Base-by-base conservation (phyloP, 2,797 vertebrate genomes). In the Sebastolobus alascanus region DNA sequence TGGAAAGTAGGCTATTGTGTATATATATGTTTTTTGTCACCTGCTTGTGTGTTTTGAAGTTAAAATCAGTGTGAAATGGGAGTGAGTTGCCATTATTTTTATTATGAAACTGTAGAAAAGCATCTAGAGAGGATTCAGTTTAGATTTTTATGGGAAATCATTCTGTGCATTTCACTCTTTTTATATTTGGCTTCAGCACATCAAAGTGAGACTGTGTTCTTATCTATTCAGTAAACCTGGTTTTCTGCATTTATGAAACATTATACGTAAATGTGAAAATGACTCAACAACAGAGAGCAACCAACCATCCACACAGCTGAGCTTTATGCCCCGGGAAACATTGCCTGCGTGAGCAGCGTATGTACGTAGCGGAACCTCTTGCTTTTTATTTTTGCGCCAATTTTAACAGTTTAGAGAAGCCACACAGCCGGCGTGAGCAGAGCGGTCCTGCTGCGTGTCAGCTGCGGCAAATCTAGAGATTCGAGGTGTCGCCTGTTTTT, bases 61-160 rank as follows among this genome's bases (percentile, higher is more conserved):
- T 61, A 20, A 38, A 79, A 80, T 65, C 16, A 58, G 29, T 61
- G 40, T 20, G 31, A 16, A 22, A 50, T 67, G 40, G 52, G 25
- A 65, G 16, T 10, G 25, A 37, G 22, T 20, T 52, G 29, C 2
- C 6, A 50, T 68, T 52, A 16, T 37, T 72, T 46, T 33, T 73
- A 14, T 38, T 29, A n/a, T 38, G 14, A 35, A 83, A 60, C 14
- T 35, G 37, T 16, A 50, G 2, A 60, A 43, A 63, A 69, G 8
- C 16, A 80, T 78, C 68, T 71, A 25, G 61, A 76, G 8, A 43
- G 22, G 43, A 76, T 75, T 80, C 25, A 8, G 16, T 68, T 65
- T 58, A 33, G 16, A 75, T 68, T 75, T 63, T 31, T n/a, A 27
- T 25, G n/a, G 27, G 11, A 67, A 66, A 68, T 1, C 6, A 67